Conservation (phyloP, 92 coral and sea anemone species). For the Epizoanthus rinbou region DNA sequence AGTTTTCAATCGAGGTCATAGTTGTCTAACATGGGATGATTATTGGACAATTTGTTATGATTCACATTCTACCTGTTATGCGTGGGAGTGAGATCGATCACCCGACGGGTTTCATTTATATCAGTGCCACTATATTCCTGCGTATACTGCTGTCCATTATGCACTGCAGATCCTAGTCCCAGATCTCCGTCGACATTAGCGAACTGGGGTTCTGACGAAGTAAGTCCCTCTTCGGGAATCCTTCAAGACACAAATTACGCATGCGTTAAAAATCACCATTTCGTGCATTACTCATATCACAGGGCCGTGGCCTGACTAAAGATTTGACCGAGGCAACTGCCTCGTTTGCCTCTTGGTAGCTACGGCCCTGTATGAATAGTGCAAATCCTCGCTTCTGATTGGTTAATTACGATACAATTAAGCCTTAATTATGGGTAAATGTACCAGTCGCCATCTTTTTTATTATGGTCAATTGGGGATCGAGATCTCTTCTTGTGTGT, state of each 20-base stretch:
- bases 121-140: constrained; percentile 13
- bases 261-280: background rate
- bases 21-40: too few species aligned
- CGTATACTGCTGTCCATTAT: background rate
- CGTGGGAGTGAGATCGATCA: constrained; percentile 29
- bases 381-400: background rate
- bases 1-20: too few species aligned
- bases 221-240: constrained; percentile 22
- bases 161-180: background rate
- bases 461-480: too few species aligned
- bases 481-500: too few species aligned
- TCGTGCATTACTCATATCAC: background rate
- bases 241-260: background rate
- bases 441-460: too few species aligned
- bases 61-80: constrained; percentile 27
- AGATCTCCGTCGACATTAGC: constrained; percentile 20
- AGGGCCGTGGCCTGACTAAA: too few species aligned
- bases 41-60: too few species aligned
- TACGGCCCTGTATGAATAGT: background rate
- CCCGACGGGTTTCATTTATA: constrained; percentile 15
- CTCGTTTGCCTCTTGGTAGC: too few species aligned
- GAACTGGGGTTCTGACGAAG: constrained; percentile 1
- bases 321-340: too few species aligned
- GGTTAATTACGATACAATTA: background rate
- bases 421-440: too few species aligned